phyloP scores from a whole-genome alignment of 1,140 invertebrate species.

The Pantala flavescens region DNA sequence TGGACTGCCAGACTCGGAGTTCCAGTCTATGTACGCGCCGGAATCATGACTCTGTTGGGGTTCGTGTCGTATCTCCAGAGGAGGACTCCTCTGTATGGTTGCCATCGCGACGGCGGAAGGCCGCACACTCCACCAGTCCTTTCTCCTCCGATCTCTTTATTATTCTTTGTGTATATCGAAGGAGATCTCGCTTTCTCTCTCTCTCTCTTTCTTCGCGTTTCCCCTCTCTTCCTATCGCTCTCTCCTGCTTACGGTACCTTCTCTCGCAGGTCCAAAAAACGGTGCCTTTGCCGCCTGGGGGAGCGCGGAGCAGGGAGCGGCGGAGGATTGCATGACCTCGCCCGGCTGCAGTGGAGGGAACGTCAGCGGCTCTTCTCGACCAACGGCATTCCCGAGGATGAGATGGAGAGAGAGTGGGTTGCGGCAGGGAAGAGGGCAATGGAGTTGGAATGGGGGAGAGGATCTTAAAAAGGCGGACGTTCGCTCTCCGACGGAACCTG shows the following conservation, averaged over 20 bases:
- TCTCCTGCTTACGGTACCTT: background rate
- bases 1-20: conserved; percentile 21
- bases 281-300: background rate
- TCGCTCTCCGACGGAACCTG: too few species aligned
- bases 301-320: background rate
- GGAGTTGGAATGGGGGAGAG: background rate
- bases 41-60: conserved; percentile 29
- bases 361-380: background rate
- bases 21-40: conserved; percentile 29
- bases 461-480: too few species aligned
- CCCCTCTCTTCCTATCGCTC: background rate
- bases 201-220: background rate
- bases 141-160: background rate
- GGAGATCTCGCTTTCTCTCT: background rate
- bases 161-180: background rate
- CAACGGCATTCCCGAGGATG: background rate
- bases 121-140: background rate
- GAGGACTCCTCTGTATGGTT: conserved; percentile 13
- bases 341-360: conserved; percentile 5
- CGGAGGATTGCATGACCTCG: background rate
- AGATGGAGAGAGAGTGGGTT: background rate
- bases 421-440: background rate
- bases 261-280: background rate
- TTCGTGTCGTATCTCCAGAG: conserved; percentile 26
- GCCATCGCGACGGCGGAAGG: conserved; percentile 8